Evolutionary conservation across 2,888 invertebrate species (phyloP), one percentile per base, ranked within the genome.

Genomic region (Penaeus monodon): DNA sequence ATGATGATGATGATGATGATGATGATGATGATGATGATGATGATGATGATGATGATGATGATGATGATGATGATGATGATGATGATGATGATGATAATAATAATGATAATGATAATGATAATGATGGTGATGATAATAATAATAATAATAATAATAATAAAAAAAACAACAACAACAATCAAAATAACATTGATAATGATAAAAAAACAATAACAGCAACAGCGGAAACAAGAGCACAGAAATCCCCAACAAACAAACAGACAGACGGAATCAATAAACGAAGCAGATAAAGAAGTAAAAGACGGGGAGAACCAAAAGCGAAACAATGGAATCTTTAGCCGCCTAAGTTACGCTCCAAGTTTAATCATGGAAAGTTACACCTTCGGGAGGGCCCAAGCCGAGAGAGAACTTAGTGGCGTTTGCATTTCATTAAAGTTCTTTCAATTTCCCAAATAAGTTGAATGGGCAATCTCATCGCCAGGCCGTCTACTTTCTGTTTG

Each of bases 391-490:
- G 79, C 44, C 12, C 68, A 10, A 33, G 44, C 27, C 24, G n/a
- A n/a, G 66, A 33, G 66, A 33, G 24, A 22, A n/a, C 44, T 57
- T 57, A 57, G 22, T 8, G 27, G 24, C 66, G 84, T 84, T 84
- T 84, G 78, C 84, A 84, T 84, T 84, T 84, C 84, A 84, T 84
- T 78, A 68, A 66, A 77, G 66, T 77, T 84, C 84, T 84, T 84
- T 78, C 66, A 84, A 84, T 77, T 84, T 49, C 27, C 84, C 77
- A 84, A 84, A 84, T 78, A 84, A 84, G 84, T 84, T 49, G 77
- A 78, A 84, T 84, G 65, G 84, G 68, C 84, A 77, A 84, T 84
- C 68, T 66, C 77, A 57, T 49, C 57, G 66, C n/a, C 63, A 38
- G 64, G 63, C 64, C 68, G 38, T 77, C 38, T 84, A 38, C 29